These are phyloP conservation scores for Xenus cinereus DNA, from an alignment of 2,113 vertebrate genomes.

Conservation along the genomic window DNA sequence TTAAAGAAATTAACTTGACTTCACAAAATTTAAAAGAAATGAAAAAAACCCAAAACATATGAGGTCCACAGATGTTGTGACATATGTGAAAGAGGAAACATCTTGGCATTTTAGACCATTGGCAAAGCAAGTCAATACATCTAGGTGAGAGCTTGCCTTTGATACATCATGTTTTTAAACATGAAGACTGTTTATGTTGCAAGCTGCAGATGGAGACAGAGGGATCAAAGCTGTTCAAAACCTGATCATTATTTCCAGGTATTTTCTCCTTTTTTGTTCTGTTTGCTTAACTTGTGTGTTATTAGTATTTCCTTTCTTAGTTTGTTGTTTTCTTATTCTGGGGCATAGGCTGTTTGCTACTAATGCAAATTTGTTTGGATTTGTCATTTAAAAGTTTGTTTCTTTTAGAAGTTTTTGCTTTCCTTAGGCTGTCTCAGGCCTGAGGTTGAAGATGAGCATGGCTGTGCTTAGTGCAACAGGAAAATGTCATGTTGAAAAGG, in stretches of 20 bases:
- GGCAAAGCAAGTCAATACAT: background rate
- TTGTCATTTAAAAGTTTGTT: background rate
- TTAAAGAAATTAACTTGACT: background rate
- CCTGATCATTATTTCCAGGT: background rate
- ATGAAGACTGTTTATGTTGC: background rate
- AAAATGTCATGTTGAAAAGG: background rate
- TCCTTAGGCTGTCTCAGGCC: background rate
- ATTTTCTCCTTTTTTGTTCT: background rate
- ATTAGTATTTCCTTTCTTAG: background rate
- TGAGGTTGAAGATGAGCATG: background rate
- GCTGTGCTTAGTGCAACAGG: background rate
- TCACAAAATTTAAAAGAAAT: background rate
- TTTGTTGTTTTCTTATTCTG: background rate
- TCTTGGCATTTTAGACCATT: background rate
- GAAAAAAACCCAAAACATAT: background rate
- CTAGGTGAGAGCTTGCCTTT: conserved; percentile 10
- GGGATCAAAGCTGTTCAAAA: conserved; percentile 32
- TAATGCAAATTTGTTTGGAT: background rate
- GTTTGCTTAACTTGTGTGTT: background rate
- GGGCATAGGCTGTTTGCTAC: background rate
- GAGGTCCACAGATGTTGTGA: background rate
- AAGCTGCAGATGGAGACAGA: conserved; percentile 6
- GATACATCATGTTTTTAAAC: conserved; percentile 12
- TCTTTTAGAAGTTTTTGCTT: background rate
- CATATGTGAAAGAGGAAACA: background rate